Evolutionary conservation across 2,888 invertebrate genomes (phyloP).

Genomic region (Polyommatus iphigenia): DNA sequence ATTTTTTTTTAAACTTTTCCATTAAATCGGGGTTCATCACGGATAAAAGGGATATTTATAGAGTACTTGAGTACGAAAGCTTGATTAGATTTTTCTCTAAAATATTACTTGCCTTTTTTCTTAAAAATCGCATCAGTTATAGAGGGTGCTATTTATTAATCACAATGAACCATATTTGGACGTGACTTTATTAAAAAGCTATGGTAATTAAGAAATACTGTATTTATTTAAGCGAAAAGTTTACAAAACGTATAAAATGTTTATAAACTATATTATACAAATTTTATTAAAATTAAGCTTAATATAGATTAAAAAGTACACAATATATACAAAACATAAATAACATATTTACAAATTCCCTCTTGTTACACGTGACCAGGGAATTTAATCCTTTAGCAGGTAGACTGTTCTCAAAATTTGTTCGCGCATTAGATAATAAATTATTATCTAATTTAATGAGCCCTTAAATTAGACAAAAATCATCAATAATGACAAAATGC

Average conservation of each 20-base stretch:
- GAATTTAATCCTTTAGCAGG: not conserved
- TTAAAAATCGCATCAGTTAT: not conserved
- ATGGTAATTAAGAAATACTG: constrained; percentile 37
- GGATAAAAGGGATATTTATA: constrained; percentile 3
- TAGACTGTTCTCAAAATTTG: not conserved
- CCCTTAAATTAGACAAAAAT: not conserved
- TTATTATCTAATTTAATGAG: not conserved
- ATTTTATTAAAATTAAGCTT: constrained; percentile 22
- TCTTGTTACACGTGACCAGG: constrained; percentile 4
- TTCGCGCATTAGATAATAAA: not conserved
- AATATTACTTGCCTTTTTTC: not conserved
- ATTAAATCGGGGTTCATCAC: not conserved
- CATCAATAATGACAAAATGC: not conserved
- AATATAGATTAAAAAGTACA: constrained; percentile 19
- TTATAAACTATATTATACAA: constrained; percentile 23
- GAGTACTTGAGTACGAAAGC: not conserved
- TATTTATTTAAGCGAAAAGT: constrained; percentile 42
- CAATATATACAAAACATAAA: constrained; percentile 36
- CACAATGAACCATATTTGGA: not conserved
- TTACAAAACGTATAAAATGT: constrained; percentile 48
- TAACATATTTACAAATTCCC: constrained; percentile 35
- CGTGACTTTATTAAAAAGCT: not conserved
- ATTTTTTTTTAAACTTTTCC: not conserved
- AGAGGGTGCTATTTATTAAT: not conserved
- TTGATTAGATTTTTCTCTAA: not conserved